These are phyloP conservation scores for Drosophila albomicans DNA, from an alignment of 1,140 invertebrate species.

Conservation along the genomic window DNA sequence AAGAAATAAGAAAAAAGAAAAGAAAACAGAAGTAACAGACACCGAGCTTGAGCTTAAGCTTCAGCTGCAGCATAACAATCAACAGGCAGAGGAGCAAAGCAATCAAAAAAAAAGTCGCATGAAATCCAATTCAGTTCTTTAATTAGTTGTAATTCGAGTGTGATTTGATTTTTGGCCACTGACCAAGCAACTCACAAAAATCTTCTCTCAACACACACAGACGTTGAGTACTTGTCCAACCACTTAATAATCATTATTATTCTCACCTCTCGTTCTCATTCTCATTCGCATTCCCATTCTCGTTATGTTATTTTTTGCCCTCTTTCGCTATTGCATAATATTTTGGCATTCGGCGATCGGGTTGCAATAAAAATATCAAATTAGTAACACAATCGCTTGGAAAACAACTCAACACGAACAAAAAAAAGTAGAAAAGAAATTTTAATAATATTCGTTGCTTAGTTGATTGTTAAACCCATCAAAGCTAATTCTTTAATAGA, in stretches of 20 bases:
- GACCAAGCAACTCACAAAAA: background rate
- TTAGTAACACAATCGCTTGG: constrained; percentile 22
- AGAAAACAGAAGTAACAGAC: constrained; percentile 7
- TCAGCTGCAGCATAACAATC: background rate
- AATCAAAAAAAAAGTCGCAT: constrained; percentile 10
- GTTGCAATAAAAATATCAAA: constrained; percentile 28
- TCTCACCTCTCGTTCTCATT: background rate
- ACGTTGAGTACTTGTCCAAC: background rate
- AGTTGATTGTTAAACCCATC: no score
- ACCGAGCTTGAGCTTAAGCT: background rate
- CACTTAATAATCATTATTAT: constrained; percentile 18
- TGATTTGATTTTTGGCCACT: constrained; percentile 32
- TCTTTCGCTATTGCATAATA: constrained; percentile 43
- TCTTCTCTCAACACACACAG: background rate
- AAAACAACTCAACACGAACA: background rate
- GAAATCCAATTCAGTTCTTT: constrained; percentile 26
- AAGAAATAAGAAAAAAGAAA: no score
- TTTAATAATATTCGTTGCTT: no score
- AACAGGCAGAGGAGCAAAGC: background rate
- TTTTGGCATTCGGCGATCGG: constrained; percentile 3
- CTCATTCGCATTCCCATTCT: background rate
- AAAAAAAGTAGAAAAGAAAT: background rate
- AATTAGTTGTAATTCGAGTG: constrained; percentile 46
- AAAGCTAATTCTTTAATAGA: no score
- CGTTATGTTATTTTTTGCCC: constrained; percentile 1